Base-by-base conservation (phyloP, 2,797 vertebrate genomes). In the Glyptemys insculpta region DNA sequence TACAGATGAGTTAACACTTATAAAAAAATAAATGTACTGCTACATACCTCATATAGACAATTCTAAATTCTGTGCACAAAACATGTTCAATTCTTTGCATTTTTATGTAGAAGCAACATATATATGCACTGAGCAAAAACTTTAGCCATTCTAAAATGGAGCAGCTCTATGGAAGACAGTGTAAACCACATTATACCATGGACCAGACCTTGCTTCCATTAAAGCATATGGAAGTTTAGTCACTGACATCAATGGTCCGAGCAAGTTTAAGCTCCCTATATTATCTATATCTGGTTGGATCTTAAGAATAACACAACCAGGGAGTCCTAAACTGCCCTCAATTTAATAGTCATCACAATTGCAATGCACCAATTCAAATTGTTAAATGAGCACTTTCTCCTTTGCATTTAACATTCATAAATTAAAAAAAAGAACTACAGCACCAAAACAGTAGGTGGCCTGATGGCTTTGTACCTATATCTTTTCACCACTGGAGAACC, bases 401-500 rank as follows among this genome's bases (percentile, higher is more conserved):
- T 23, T n/a, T 0, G 0, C 6, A 29, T 59, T 86, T 86, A 83
- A 54, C 80, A 41, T 74, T 34, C 44, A 5, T 59, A 74, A 84
- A 85, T 34, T 54, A 59, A 76, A 90, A 91, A 91, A 0, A 11
- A 90, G 80, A 59, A n/a, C 27, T 72, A 83, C 41, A 86, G 47
- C 53, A 34, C 37, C 47, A 53, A 41, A 79, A 94, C 16, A 4
- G 0, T 0, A 78, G 23, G 21, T 1, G 62, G 11, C 8, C 78
- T 85, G 37, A 82, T 19, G 29, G 44, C 29, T 10, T 92, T 88
- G 11, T 80, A 90, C 41, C 3, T 5, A 7, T 6, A 72, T 8
- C 18, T 94, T 79, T 93, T 29, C 31, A 31, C 29, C 88, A 15
- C 50, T 59, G 62, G 29, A 92, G 82, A 91, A 82, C 16, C 78